Conservation (phyloP, 2,797 vertebrate species). For the Balearica regulorum region DNA sequence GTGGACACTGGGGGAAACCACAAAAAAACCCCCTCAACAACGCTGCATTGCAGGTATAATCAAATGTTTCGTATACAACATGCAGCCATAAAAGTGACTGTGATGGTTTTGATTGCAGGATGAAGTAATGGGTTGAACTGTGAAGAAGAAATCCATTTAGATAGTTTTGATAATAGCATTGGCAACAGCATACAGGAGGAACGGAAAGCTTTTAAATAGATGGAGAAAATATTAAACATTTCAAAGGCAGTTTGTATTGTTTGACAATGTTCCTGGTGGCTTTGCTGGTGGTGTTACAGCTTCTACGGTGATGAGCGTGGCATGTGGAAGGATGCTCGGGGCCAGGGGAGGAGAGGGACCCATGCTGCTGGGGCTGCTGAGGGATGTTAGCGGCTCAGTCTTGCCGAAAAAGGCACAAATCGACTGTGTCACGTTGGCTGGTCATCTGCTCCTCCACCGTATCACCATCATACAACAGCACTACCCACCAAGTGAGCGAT, state of each 20-base stretch:
- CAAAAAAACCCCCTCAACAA: not conserved
- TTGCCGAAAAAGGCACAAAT: not conserved
- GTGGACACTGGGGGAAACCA: not conserved
- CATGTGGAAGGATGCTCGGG: not conserved
- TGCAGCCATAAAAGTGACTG: not conserved
- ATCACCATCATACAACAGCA: not conserved
- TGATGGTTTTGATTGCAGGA: not conserved
- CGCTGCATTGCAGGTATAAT: not conserved
- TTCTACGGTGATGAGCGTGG: accelerated
- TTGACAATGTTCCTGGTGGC: not conserved
- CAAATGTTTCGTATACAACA: not conserved
- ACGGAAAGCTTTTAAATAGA: not conserved
- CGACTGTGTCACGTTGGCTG: accelerated
- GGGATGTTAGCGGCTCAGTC: not conserved
- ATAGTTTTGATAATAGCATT: not conserved
- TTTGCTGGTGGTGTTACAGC: not conserved
- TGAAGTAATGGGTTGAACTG: not conserved
- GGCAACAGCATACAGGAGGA: not conserved
- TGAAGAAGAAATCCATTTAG: not conserved
- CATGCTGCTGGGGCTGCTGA: accelerated
- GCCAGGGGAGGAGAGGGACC: not conserved
- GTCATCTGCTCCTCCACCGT: not conserved
- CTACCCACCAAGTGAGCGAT: accelerated
- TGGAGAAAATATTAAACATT: not conserved
- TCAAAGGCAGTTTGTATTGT: not conserved